Evolutionary conservation across 2,888 invertebrate species (phyloP).

Genomic region (Tetranychus piercei): DNA sequence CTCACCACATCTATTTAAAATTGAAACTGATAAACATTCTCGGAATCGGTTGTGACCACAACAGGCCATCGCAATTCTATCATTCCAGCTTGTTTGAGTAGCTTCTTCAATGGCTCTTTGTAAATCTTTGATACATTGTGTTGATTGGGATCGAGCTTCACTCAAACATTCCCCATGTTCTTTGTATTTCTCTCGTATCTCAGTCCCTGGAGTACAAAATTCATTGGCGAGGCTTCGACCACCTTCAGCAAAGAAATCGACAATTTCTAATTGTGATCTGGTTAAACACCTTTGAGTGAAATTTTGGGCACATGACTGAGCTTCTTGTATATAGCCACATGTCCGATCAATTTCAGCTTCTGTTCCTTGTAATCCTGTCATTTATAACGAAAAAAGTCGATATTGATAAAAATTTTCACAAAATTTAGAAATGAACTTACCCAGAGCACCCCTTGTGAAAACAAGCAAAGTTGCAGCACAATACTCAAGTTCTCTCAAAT

Average conservation of each 20-base stretch:
- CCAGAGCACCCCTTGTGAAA: constrained; percentile 26
- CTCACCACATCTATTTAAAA: constrained; percentile 26
- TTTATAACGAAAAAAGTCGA: too few species aligned
- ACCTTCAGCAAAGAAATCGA: constrained; percentile 26
- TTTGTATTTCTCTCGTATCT: constrained; percentile 24
- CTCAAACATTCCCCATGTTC: constrained; percentile 27
- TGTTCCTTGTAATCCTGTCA: constrained; percentile 23
- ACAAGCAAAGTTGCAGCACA: constrained; percentile 27
- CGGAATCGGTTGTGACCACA: constrained; percentile 22
- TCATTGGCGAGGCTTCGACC: constrained; percentile 25
- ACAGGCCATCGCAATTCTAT: constrained; percentile 27
- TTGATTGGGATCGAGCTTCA: constrained; percentile 17
- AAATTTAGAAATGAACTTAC: constrained; percentile 10
- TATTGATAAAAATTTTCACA: too few species aligned
- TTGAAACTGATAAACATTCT: constrained; percentile 23
- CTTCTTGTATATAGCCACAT: constrained; percentile 26
- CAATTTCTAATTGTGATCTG: constrained; percentile 25
- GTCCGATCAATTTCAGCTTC: constrained; percentile 26
- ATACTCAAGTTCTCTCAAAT: constrained; percentile 26
- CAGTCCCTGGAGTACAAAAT: constrained; percentile 26
- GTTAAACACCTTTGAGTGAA: constrained; percentile 26
- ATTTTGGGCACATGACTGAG: constrained; percentile 25
- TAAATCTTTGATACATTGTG: constrained; percentile 25
- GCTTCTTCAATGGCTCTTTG: constrained; percentile 25
- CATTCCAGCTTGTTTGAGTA: constrained; percentile 24